phyloP scores from a whole-genome alignment of 1,140 invertebrate genomes.

The Centruroides sculpturatus region DNA sequence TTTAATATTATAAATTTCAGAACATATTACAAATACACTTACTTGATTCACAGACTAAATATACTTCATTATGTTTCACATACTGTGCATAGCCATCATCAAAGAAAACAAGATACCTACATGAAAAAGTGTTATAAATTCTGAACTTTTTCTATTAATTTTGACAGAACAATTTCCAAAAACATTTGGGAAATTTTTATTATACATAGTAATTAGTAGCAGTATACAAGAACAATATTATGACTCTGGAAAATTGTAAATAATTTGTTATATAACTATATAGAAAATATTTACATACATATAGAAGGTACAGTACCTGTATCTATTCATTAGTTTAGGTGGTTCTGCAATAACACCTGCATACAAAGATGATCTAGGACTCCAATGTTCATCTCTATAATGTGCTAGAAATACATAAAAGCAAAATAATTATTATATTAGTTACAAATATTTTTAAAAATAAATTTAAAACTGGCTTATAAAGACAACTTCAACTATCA shows the following conservation, averaged over 20 bases:
- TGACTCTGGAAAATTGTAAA: no score
- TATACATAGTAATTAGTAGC: no score
- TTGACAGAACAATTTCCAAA: no score
- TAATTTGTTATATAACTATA: no score
- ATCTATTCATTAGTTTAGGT: slow-evolving; percentile 58
- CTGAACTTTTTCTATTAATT: no score
- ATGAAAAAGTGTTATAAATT: slow-evolving; percentile 3
- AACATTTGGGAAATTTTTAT: no score
- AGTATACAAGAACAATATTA: no score
- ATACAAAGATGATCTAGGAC: slow-evolving; percentile 43
- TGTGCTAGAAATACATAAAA: slow-evolving; percentile 32
- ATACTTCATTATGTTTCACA: slow-evolving; percentile 50
- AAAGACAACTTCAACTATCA: no score
- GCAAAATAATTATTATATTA: not conserved
- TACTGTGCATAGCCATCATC: slow-evolving; percentile 92
- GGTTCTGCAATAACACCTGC: slow-evolving; percentile 79
- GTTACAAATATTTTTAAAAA: no score
- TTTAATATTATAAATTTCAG: no score
- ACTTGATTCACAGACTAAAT: slow-evolving; percentile 48
- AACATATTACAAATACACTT: not conserved
- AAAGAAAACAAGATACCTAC: slow-evolving; percentile 83
- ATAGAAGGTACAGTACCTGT: slow-evolving; percentile 33
- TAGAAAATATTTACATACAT: no score
- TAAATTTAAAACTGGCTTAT: no score
- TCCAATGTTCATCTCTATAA: slow-evolving; percentile 45